Evolutionary conservation across 2,113 vertebrate species (phyloP).

Genomic region (Hippocampus barbouri): DNA sequence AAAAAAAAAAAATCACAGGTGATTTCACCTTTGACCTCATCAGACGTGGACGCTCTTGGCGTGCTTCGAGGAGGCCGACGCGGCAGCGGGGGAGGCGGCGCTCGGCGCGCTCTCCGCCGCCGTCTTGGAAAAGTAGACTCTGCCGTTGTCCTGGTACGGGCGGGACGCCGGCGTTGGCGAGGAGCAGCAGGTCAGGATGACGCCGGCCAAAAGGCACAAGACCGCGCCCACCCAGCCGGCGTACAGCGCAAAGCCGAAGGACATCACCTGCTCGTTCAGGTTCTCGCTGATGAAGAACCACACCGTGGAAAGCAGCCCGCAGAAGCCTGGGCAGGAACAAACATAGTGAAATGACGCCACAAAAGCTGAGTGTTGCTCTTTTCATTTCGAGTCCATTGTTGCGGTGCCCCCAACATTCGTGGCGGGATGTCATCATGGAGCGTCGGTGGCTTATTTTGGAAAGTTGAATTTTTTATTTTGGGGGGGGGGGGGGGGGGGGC

Average conservation of each 20-base stretch:
- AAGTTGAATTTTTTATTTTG: too few species aligned
- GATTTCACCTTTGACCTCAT: slow-evolving; percentile 17
- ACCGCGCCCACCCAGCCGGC: slow-evolving; percentile 88
- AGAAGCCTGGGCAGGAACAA: slow-evolving; percentile 73
- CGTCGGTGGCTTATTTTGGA: too few species aligned
- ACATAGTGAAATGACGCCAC: background rate
- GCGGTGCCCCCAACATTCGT: too few species aligned
- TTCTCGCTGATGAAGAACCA: slow-evolving; percentile 94
- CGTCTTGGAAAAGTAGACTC: slow-evolving; percentile 90
- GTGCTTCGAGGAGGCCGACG: slow-evolving; percentile 71
- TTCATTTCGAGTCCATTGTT: too few species aligned
- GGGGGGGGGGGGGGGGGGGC: too few species aligned
- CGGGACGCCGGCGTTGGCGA: slow-evolving; percentile 67
- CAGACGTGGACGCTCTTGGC: slow-evolving; percentile 96
- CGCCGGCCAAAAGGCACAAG: slow-evolving; percentile 84
- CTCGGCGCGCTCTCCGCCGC: slow-evolving; percentile 56
- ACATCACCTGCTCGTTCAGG: slow-evolving; percentile 83
- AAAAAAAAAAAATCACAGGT: too few species aligned
- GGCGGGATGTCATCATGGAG: too few species aligned
- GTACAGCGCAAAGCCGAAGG: slow-evolving; percentile 93
- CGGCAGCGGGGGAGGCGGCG: slow-evolving; percentile 54
- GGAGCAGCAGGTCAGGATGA: slow-evolving; percentile 83
- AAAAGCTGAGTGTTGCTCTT: too few species aligned
- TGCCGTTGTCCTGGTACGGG: slow-evolving; percentile 83
- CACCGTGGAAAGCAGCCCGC: slow-evolving; percentile 83